These are phyloP conservation scores for Agonopterix heracliana DNA, from an alignment of 2,888 invertebrate genomes.

Conservation along the genomic window DNA sequence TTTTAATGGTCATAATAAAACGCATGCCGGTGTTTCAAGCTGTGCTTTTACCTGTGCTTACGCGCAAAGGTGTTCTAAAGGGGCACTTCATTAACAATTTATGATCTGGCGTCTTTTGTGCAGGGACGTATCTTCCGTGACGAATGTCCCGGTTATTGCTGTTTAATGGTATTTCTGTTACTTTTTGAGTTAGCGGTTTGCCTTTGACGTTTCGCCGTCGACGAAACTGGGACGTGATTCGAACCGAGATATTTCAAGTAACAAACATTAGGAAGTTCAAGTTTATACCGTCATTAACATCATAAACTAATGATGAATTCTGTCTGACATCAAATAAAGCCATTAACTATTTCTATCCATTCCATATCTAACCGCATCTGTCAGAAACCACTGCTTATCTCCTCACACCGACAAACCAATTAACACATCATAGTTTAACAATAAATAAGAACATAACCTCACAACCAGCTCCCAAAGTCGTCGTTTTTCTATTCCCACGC, in stretches of 20 bases:
- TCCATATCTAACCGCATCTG: no score
- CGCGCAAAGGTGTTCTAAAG: constrained; percentile 32
- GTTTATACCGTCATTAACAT: no score
- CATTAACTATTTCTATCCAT: no score
- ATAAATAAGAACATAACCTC: constrained; percentile 9
- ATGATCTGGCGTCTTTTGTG: constrained; percentile 37
- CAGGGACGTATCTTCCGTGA: constrained; percentile 23
- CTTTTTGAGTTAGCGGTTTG: neutral
- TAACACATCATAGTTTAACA: constrained; percentile 10
- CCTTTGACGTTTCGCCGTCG: neutral
- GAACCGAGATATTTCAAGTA: no score
- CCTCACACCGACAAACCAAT: constrained; percentile 7
- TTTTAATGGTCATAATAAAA: no score
- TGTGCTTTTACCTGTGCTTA: constrained; percentile 1
- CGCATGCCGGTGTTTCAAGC: no score
- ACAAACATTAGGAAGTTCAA: no score
- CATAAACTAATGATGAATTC: no score
- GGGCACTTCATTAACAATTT: constrained; percentile 55
- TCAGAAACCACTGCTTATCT: no score
- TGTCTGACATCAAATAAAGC: no score
- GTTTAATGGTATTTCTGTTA: constrained; percentile 21
- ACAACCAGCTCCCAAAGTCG: constrained; percentile 9
- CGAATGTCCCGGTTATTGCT: constrained; percentile 34
- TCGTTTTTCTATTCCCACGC: constrained; percentile 20
- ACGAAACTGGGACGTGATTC: neutral